Conservation (phyloP, 2,113 vertebrate species). For the Carassius carassius region DNA sequence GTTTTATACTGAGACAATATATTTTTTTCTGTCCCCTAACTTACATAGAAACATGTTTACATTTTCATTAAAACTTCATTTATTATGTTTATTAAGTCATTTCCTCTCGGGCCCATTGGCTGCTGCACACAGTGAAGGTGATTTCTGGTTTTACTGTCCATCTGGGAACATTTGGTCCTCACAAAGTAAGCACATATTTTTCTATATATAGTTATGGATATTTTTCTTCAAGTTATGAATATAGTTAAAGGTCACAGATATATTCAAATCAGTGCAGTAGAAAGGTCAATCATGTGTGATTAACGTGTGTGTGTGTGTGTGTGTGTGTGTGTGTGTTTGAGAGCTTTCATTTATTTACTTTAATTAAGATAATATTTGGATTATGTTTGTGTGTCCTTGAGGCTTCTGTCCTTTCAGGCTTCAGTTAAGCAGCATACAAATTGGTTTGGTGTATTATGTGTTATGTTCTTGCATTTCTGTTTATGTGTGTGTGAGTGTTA, state of each 20-base stretch:
- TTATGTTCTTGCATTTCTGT: slow-evolving; percentile 8
- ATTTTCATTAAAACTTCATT: neutral
- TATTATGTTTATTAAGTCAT: slow-evolving; percentile 1
- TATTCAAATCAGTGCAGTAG: slow-evolving; percentile 26
- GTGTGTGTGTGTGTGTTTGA: neutral
- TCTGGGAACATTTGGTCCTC: neutral
- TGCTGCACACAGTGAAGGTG: neutral
- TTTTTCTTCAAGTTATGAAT: neutral
- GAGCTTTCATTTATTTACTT: neutral
- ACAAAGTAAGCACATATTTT: neutral
- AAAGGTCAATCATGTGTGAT: slow-evolving; percentile 33
- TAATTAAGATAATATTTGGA: slow-evolving; percentile 27
- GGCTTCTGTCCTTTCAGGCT: slow-evolving; percentile 5
- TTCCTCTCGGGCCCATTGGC: neutral
- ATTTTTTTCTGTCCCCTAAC: neutral
- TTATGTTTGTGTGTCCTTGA: neutral
- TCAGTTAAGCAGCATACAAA: slow-evolving; percentile 5
- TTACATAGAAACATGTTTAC: neutral
- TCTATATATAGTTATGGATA: neutral
- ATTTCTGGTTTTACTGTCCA: slow-evolving; percentile 10
- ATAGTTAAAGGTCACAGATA: slow-evolving; percentile 29
- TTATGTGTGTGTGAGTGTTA: neutral
- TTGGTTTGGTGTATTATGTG: slow-evolving; percentile 1
- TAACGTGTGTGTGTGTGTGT: neutral
- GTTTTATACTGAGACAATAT: neutral